Evolutionary conservation across 2,113 vertebrate species (phyloP), one percentile per base, ranked within the genome.

Genomic region (Aviceda subcristata): DNA sequence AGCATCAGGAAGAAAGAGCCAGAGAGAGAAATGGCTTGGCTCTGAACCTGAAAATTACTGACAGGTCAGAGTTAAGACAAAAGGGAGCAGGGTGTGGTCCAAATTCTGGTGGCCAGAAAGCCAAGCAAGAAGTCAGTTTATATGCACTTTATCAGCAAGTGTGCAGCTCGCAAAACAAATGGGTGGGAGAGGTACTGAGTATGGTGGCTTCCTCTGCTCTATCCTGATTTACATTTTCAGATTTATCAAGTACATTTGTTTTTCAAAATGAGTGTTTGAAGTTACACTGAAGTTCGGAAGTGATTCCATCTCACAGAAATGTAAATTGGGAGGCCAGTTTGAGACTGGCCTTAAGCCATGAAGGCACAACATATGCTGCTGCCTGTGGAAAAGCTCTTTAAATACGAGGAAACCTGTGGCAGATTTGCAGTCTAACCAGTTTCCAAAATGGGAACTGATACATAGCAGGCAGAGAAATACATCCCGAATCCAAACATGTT

Each of bases 281-380:
- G 77, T 45, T 3, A 23, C 10, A 15, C 41, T 74, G 63, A 56
- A 77, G 69, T 86, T 95, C 2, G 14, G 95, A 95, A 96, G 72
- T 87, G 75, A 94, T 85, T 86, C 85, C 81, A 93, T 86, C 82
- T 85, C 84, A 78, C 82, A 90, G 88, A 93, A 93, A 96, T 90
- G 92, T 53, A 93, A 96, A 88, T 18, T 68, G 79, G 57, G 64
- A 95, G 63, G 85, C 76, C 13, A 23, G 63, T 79, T 62, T 83
- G 74, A 92, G 87, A 68, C 86, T 64, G 76, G 78, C 79, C 83
- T 63, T 36, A 63, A 93, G 91, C 85, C 86, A 90, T 17, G 30
- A 88, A 84, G 72, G 87, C 81, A 84, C 53, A 78, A 59, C 67
- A 84, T 45, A 63, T 19, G 34, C 84, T 92, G 85, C 60, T 60